These are phyloP conservation scores for Enteromius afrohamiltoni DNA, from an alignment of 2,797 vertebrate genomes.

Conservation along the genomic window DNA sequence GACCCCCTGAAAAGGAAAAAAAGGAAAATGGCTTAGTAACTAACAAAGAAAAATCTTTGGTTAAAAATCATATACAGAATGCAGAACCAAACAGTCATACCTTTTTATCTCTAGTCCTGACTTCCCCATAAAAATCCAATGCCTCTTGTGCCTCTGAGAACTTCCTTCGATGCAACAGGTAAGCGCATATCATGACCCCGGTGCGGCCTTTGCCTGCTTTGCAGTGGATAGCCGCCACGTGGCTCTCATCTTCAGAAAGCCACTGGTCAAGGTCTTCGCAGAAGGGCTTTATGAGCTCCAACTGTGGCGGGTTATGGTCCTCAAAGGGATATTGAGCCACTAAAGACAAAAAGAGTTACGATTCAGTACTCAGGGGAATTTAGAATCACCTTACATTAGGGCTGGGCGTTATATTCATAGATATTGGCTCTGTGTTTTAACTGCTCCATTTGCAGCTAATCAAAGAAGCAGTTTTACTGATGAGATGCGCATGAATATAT, in stretches of 20 bases:
- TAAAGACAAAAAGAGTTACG: slow-evolving; percentile 63
- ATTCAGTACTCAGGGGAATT: neutral
- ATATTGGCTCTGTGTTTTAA: no score
- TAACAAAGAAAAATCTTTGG: no score
- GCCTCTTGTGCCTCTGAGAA: slow-evolving; percentile 96
- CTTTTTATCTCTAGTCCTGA: slow-evolving; percentile 99
- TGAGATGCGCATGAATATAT: no score
- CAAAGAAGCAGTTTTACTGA: no score
- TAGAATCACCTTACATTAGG: neutral
- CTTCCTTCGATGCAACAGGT: slow-evolving; percentile 97
- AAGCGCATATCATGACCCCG: slow-evolving; percentile 99
- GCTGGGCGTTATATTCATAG: no score
- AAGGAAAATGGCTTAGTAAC: neutral
- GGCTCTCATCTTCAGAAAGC: slow-evolving; percentile 99
- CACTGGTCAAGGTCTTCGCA: slow-evolving; percentile 99
- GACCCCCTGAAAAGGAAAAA: slow-evolving; percentile 83
- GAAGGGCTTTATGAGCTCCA: slow-evolving; percentile 99
- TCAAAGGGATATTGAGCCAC: slow-evolving; percentile 99
- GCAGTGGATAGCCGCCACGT: slow-evolving; percentile 99
- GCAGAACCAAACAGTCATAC: slow-evolving; percentile 66
- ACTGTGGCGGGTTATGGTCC: slow-evolving; percentile 99
- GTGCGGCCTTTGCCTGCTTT: slow-evolving; percentile 99
- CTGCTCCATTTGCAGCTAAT: no score
- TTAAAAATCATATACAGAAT: neutral
- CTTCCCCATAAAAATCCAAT: slow-evolving; percentile 98